Percentiles rank a stretch among this genome's conserved stretches.
Evolutionary conservation across 2,888 invertebrate genomes (phyloP).

Genomic region (Phalangium opilio): DNA sequence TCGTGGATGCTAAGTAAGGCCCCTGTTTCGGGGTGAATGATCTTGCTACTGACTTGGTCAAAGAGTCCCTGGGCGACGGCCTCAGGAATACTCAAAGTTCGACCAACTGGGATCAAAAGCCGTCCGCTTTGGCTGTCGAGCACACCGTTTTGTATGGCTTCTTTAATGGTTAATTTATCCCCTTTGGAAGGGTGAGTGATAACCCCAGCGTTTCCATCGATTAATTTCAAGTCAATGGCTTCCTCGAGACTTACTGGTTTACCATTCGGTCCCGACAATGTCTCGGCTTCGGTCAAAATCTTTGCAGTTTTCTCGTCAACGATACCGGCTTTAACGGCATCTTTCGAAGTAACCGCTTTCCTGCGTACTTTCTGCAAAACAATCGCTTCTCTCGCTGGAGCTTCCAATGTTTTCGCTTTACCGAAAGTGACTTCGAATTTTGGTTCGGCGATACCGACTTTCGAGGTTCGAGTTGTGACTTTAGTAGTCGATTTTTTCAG

Average conservation of each 20-base stretch:
- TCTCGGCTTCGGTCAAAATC: conserved; percentile 44
- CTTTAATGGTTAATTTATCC: conserved; percentile 57
- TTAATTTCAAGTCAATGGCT: conserved; percentile 50
- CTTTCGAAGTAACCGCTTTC: conserved; percentile 51
- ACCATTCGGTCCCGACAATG: conserved; percentile 33
- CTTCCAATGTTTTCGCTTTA: conserved; percentile 41
- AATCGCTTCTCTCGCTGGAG: conserved; percentile 46
- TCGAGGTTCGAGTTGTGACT: not conserved
- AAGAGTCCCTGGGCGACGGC: conserved; percentile 71
- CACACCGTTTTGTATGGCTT: conserved; percentile 68
- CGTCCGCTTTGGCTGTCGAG: conserved; percentile 56
- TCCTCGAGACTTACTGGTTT: conserved; percentile 50
- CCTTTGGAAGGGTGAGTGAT: conserved; percentile 71
- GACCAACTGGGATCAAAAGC: conserved; percentile 59
- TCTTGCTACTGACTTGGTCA: conserved; percentile 51
- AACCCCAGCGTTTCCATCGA: conserved; percentile 57
- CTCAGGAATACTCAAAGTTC: conserved; percentile 65
- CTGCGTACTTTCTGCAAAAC: conserved; percentile 61
- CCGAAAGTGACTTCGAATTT: conserved; percentile 50
- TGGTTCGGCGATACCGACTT: conserved; percentile 35
- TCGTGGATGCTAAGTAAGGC: conserved; percentile 57
- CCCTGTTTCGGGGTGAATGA: conserved; percentile 77
- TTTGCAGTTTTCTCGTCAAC: conserved; percentile 59
- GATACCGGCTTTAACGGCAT: conserved; percentile 60
- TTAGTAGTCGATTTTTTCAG: not conserved